A percentile compares a stretch with the other conserved stretches of the same genome.
phyloP scores from a whole-genome alignment of 2,888 invertebrate species.

The Oligia fasciuncula region DNA sequence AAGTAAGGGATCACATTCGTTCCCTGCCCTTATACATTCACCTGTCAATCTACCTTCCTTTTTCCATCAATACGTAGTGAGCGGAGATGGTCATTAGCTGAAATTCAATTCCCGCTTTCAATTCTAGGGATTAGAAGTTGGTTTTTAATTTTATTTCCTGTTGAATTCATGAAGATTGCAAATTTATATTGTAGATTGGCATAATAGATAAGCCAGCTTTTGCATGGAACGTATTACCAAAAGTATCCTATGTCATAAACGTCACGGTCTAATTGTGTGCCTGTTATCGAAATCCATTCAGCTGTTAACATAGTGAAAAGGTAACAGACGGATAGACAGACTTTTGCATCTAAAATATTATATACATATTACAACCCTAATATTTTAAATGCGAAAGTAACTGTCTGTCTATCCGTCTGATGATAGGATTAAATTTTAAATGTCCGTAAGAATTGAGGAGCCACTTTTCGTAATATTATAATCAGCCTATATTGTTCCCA shows the following conservation, averaged over 20 bases:
- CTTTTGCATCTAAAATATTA: background rate
- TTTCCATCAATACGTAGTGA: slow-evolving; percentile 31
- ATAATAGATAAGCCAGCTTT: background rate
- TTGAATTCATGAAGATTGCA: background rate
- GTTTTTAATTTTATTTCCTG: slow-evolving; percentile 11
- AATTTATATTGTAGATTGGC: background rate
- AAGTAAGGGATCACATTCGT: slow-evolving; percentile 35
- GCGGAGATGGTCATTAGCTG: slow-evolving; percentile 42
- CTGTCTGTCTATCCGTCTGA: too few relatives aligned
- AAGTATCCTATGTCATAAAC: too few relatives aligned
- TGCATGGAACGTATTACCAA: background rate
- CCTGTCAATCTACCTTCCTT: slow-evolving; percentile 55
- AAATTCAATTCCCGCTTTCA: slow-evolving; percentile 6
- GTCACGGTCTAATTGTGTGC: background rate
- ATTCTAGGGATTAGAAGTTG: background rate
- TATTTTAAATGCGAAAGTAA: too few relatives aligned
- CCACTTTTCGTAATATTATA: too few relatives aligned
- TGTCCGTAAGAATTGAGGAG: too few relatives aligned
- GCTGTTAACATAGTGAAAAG: background rate
- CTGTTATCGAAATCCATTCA: background rate
- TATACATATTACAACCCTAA: too few relatives aligned
- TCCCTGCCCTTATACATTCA: slow-evolving; percentile 58
- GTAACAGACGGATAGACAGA: background rate
- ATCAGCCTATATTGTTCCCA: background rate
- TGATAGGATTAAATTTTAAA: too few relatives aligned